Base-by-base conservation (phyloP, 1,140 invertebrate species). In the Drosophila lacertosa region DNA sequence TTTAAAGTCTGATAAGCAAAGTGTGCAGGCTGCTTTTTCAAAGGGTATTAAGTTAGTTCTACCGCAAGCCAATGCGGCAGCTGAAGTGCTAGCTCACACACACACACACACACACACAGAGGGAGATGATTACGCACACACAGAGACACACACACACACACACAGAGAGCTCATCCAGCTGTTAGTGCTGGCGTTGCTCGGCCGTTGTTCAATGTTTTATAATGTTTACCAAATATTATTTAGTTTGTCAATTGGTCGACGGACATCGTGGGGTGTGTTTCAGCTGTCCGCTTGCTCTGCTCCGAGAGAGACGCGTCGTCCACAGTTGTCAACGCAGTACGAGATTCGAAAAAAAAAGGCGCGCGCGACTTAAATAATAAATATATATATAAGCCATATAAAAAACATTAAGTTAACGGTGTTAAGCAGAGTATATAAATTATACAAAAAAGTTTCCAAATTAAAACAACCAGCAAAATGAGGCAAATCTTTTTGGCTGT, bases 211-310 rank as follows among this genome's bases (percentile, higher is more conserved):
- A 90, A 90, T 88, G 84, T 90, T 90, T 90, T 90, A 83, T 78
- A 90, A 90, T 89, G 89, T 90, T 90, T 90, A 89, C 72, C 83
- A 88, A 81, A 80, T 90, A 88, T 77, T 90, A 81, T 83, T 75
- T 84, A 78, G 78, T 73, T 90, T 90, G 89, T 90, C 89, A 90
- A 90, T 89, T 89, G 76, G 74, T 69, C 78, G 77, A 48, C 79
- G 89, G 89, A 88, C 78, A 83, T 81, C 89, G 79, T 89, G 74
- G 82, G 89, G 89, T 76, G 89, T 90, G 89, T 88, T 89, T 86
- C 79, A 82, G 45, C 66, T 26, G 15, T 60, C 54, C 77, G 82
- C 82, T 81, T 86, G 81, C 77, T 88, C 82, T 42, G 62, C 57
- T 42, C n/a, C n/a, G n/a, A n/a, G 82, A 81, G 81, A 81, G 68